Percentiles rank a stretch among this genome's conserved stretches.
Evolutionary conservation across 2,797 vertebrate species (phyloP).

Genomic region (Naso thynnoides): DNA sequence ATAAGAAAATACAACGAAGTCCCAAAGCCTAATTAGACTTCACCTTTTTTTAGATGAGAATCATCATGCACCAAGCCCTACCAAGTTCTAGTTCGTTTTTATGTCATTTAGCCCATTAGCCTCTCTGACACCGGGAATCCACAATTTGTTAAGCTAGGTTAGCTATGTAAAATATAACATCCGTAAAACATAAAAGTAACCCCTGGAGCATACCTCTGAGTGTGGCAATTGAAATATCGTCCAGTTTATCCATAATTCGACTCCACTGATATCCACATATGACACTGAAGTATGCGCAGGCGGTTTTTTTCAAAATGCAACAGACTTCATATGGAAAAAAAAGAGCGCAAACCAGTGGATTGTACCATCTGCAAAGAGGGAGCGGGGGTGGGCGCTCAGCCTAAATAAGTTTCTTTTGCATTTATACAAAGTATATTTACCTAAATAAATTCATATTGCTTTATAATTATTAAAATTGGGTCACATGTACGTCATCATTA

Average conservation of each 20-base stretch:
- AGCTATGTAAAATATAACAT: conserved; percentile 5
- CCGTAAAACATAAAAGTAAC: conserved; percentile 11
- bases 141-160: conserved; percentile 6
- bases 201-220: conserved; percentile 14
- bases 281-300: background rate
- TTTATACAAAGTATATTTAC: conserved; percentile 7
- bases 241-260: conserved; percentile 24
- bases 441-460: background rate
- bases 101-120: conserved; percentile 4
- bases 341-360: background rate
- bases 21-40: background rate
- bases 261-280: background rate
- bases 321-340: background rate
- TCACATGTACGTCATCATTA: conserved; percentile 1
- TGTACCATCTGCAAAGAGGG: background rate
- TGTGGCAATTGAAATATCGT: conserved; percentile 14
- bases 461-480: background rate
- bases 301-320: conserved; percentile 12
- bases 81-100: background rate
- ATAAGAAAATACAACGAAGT: background rate
- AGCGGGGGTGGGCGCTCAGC: background rate
- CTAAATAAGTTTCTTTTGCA: conserved; percentile 3
- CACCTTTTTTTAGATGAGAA: background rate
- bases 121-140: background rate
- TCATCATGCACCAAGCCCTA: conserved; percentile 1